Percentiles rank a stretch among this genome's conserved stretches.
These are phyloP conservation scores for Trematocara marginatum DNA, from an alignment of 2,113 vertebrate species.

Conservation along the genomic window DNA sequence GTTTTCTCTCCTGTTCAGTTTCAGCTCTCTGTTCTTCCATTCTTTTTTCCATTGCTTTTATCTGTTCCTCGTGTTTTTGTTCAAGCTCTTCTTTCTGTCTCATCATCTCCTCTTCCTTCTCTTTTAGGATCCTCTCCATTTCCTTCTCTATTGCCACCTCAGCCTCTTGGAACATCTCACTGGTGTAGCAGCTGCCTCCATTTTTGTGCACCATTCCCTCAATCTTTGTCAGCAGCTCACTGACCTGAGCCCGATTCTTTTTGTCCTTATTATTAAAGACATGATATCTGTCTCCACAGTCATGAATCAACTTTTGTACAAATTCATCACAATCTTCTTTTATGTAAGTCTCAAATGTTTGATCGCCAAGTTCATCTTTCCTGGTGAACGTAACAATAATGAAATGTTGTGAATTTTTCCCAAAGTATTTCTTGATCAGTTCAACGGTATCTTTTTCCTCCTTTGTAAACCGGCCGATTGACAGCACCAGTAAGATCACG, in stretches of 20 bases:
- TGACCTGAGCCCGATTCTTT: accelerated
- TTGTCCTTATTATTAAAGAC: accelerated
- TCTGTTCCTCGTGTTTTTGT: background rate
- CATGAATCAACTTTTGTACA: accelerated
- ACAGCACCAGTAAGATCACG: background rate
- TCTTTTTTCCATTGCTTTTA: accelerated
- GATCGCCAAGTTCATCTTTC: background rate
- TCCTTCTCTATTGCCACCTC: background rate
- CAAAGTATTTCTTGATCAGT: background rate
- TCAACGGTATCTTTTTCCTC: accelerated
- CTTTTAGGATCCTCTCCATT: background rate
- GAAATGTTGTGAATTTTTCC: background rate
- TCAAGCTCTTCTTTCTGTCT: background rate
- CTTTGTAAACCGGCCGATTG: accelerated
- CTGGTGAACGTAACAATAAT: background rate
- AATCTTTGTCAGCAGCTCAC: accelerated
- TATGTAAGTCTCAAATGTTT: accelerated
- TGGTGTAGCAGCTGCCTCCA: background rate
- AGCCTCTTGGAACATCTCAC: background rate
- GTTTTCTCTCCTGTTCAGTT: accelerated
- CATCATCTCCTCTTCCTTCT: background rate
- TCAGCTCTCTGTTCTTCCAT: accelerated
- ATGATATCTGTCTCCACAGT: background rate
- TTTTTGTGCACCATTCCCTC: accelerated
- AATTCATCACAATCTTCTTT: accelerated